Conservation (phyloP, 2,888 invertebrate species). For the Ceraclea dissimilis region DNA sequence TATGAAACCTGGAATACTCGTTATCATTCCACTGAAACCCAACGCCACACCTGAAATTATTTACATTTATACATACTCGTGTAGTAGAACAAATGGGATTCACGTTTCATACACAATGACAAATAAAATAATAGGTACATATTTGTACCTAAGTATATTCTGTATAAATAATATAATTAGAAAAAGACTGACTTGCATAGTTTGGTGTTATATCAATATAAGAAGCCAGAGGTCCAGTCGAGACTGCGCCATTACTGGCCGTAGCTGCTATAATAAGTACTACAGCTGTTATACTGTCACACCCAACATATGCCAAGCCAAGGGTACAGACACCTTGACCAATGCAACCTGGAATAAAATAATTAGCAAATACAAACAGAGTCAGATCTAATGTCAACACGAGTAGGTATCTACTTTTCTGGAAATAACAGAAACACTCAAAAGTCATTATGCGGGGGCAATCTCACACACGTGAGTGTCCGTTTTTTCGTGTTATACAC, state of each 20-base stretch:
- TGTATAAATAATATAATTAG: no score
- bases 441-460: no score
- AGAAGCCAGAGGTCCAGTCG: conserved; percentile 57
- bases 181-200: conserved; percentile 46
- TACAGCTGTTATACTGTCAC: conserved; percentile 51
- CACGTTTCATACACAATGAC: no score
- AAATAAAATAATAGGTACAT: background rate
- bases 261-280: conserved; percentile 55
- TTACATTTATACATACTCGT: no score
- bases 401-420: no score
- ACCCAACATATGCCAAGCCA: conserved; percentile 56
- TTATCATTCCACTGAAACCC: conserved; percentile 53
- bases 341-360: conserved; percentile 41
- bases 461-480: no score
- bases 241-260: conserved; percentile 57
- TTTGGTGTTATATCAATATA: conserved; percentile 63
- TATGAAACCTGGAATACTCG: conserved; percentile 52
- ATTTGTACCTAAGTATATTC: background rate
- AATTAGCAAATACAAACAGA: background rate
- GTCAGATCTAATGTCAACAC: no score
- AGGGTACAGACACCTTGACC: conserved; percentile 55
- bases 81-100: no score
- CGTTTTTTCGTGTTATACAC: no score
- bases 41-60: conserved; percentile 48
- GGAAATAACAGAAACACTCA: no score